Conservation (phyloP, 2,797 vertebrate genomes). For the Anisognathus igniventris region DNA sequence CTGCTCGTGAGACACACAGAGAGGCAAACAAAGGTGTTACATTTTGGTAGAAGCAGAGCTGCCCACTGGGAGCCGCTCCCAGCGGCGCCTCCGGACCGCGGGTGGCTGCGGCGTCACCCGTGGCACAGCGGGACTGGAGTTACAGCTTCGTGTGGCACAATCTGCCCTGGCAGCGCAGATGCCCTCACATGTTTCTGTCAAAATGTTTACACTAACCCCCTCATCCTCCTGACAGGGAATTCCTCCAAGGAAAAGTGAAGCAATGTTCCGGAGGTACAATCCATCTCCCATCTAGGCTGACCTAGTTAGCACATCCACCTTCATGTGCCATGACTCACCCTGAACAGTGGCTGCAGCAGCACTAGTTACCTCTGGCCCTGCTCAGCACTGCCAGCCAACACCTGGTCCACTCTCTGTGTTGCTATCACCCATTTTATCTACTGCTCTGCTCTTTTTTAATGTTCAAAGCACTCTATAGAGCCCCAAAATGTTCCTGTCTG, state of each 20-base stretch:
- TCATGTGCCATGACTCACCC: background rate
- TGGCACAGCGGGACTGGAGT: accelerated
- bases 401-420: background rate
- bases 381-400: background rate
- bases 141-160: accelerated
- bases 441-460: background rate
- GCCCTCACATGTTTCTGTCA: background rate
- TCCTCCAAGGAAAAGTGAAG: background rate
- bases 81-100: accelerated
- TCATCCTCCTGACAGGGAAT: background rate
- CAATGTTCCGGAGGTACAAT: background rate
- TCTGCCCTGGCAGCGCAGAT: background rate
- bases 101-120: background rate
- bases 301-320: constrained; percentile 26
- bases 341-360: background rate
- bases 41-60: background rate
- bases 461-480: background rate
- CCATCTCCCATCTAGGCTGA: background rate
- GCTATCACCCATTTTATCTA: background rate
- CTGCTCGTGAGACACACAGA: constrained; percentile 78
- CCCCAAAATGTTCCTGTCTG: background rate
- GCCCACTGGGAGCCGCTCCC: background rate
- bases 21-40: constrained; percentile 58
- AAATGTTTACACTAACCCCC: background rate
- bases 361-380: background rate